Conservation (phyloP, 2,113 vertebrate genomes). For the Stictonetta naevosa region DNA sequence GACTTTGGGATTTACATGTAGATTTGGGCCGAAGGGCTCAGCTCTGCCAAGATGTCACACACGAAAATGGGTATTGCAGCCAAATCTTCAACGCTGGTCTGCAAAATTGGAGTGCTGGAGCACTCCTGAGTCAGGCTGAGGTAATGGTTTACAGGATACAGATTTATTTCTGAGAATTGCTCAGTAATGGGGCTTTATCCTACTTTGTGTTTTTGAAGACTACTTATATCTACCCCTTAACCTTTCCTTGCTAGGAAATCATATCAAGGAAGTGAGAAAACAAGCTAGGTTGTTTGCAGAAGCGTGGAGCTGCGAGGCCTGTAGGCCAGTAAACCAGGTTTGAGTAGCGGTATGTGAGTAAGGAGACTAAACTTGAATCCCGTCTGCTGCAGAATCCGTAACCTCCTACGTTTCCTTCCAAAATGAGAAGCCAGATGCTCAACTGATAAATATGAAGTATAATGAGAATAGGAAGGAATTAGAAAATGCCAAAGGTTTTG, state of each 20-base stretch:
- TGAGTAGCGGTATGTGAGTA: not conserved
- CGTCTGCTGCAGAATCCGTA: not conserved
- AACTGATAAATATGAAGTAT: not conserved
- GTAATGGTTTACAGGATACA: not conserved
- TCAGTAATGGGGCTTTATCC: not conserved
- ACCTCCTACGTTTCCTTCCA: not conserved
- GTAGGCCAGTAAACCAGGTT: fast-evolving
- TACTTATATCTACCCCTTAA: not conserved
- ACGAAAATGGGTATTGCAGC: not conserved
- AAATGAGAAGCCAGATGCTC: not conserved
- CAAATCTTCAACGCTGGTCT: conserved; percentile 28
- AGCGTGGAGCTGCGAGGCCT: not conserved
- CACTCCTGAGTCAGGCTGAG: not conserved
- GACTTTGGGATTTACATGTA: conserved; percentile 44
- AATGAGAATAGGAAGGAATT: not conserved
- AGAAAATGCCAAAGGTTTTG: not conserved
- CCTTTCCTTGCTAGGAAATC: not conserved
- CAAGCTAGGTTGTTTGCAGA: not conserved
- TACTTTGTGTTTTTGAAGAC: not conserved
- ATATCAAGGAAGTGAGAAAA: not conserved
- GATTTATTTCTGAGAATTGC: not conserved
- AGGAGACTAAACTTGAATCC: not conserved
- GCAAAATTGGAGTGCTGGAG: not conserved
- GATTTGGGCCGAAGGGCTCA: conserved; percentile 34
- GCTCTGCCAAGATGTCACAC: conserved; percentile 17